Evolutionary conservation across 2,113 vertebrate species (phyloP).

Genomic region (Pseudorectes ferrugineus): DNA sequence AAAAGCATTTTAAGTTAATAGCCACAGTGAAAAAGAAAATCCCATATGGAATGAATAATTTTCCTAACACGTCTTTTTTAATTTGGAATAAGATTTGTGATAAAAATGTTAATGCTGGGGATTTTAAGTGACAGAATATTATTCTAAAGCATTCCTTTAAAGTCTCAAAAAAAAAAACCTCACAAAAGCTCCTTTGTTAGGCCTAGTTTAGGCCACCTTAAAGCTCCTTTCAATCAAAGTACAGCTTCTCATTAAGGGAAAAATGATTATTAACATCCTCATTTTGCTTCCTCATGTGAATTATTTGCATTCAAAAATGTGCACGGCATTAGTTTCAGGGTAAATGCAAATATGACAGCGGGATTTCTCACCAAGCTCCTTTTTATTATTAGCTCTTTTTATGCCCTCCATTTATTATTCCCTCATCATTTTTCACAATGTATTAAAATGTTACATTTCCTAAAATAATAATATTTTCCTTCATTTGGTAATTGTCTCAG

Average conservation of each 20-base stretch:
- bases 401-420: conserved; percentile 78
- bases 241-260: conserved; percentile 78
- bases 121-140: conserved; percentile 63
- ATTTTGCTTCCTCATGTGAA: conserved; percentile 80
- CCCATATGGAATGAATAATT: conserved; percentile 56
- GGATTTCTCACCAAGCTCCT: conserved; percentile 77
- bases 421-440: conserved; percentile 77
- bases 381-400: conserved; percentile 81
- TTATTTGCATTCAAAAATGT: conserved; percentile 82
- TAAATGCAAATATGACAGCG: conserved; percentile 83
- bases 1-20: conserved; percentile 47
- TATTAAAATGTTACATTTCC: conserved; percentile 78
- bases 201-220: conserved; percentile 70
- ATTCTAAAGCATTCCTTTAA: conserved; percentile 62
- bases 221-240: conserved; percentile 75
- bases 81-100: conserved; percentile 67
- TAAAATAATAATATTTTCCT: conserved; percentile 81
- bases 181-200: conserved; percentile 66
- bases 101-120: conserved; percentile 52
- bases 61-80: conserved; percentile 63
- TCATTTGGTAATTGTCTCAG: conserved; percentile 74
- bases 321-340: conserved; percentile 78
- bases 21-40: conserved; percentile 43
- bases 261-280: conserved; percentile 81
- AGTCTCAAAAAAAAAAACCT: background rate